These are phyloP conservation scores for Pyrgus malvae DNA, from an alignment of 2,888 invertebrate species.

Conservation along the genomic window DNA sequence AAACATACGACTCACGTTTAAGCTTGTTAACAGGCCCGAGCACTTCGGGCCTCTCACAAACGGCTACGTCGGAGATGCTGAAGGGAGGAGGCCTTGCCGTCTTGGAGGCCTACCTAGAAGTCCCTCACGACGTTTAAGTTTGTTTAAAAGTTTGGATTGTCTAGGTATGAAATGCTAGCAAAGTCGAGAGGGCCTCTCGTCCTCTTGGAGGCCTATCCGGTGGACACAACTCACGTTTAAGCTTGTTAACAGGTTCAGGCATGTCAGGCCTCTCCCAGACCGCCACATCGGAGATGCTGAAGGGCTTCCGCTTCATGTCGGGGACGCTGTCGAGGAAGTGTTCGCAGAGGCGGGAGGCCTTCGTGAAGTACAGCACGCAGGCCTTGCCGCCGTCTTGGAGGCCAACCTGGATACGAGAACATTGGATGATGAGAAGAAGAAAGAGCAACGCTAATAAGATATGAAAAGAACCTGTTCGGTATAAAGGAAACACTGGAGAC, in stretches of 20 bases:
- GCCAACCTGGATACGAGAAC: slow-evolving; percentile 50
- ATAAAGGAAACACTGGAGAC: too few relatives aligned
- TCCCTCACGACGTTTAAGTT: too few relatives aligned
- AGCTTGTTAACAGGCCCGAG: slow-evolving; percentile 65
- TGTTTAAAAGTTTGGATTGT: too few relatives aligned
- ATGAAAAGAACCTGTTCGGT: too few relatives aligned
- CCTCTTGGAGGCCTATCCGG: too few relatives aligned
- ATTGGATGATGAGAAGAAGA: too few relatives aligned
- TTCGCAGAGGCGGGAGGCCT: slow-evolving; percentile 55
- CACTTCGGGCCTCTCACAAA: slow-evolving; percentile 52
- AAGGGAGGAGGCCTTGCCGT: slow-evolving; percentile 68
- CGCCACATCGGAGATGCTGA: slow-evolving; percentile 63
- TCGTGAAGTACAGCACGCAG: slow-evolving; percentile 58
- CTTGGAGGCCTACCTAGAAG: slow-evolving; percentile 70
- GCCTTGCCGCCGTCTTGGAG: slow-evolving; percentile 68
- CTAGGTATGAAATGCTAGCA: not conserved
- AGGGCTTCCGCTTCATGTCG: slow-evolving; percentile 59
- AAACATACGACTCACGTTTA: slow-evolving; percentile 68
- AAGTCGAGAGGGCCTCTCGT: too few relatives aligned
- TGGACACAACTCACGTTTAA: slow-evolving; percentile 66
- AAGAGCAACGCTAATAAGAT: too few relatives aligned
- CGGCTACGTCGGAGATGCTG: slow-evolving; percentile 63
- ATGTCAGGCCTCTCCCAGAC: slow-evolving; percentile 53
- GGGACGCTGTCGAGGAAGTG: slow-evolving; percentile 56
- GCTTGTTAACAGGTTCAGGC: slow-evolving; percentile 63